Base-by-base conservation (phyloP, 1,140 invertebrate species). In the Brachionus manjavacas region DNA sequence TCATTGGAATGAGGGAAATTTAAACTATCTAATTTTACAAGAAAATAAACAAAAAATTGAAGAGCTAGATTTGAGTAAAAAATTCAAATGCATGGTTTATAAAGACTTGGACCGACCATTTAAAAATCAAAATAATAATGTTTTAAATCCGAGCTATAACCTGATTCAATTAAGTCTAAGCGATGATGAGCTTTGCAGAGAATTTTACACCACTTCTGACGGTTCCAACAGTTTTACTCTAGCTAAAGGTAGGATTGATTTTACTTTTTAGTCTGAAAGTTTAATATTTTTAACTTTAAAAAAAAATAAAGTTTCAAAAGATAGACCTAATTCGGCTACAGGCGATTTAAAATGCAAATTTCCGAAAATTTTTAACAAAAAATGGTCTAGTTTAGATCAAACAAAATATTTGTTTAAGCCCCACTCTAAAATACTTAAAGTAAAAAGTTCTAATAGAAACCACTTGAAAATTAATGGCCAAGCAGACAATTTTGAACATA, bases 1-100 rank as follows among this genome's bases (percentile, higher is more conserved):
- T 64, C 79, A 81, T 68, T 81, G 79, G 79, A 64, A 41, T 20
- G 79, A 81, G 64, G 79, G 79, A 64, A 68, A 64, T 16, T 41
- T 68, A 12, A 81, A 68, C 28, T 81, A 81, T 81, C 31, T 81
- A 68, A 81, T 81, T 23, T 3, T 76, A 31, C 41, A 76, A 76
- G 16, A 76, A 25, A 23, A 23, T 25, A 31, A 49, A 2, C 4
- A 76, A 23, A 11, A 16, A 23, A 76, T 14, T 1, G 52, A 60
- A 20, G 20, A 60, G 23, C 25, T 9, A 20, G 25, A 8, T 49
- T 46, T 25, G 20, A 76, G 20, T 25, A 76, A 76, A 49, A 76
- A 76, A 49, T 76, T 49, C 46, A 76, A 76, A 76, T 76, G 72
- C 41, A 49, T 76, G 46, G 46, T 76, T 14, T 76, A 35, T 43